Conservation (phyloP, 2,797 vertebrate genomes). For the Semaprochilodus insignis region DNA sequence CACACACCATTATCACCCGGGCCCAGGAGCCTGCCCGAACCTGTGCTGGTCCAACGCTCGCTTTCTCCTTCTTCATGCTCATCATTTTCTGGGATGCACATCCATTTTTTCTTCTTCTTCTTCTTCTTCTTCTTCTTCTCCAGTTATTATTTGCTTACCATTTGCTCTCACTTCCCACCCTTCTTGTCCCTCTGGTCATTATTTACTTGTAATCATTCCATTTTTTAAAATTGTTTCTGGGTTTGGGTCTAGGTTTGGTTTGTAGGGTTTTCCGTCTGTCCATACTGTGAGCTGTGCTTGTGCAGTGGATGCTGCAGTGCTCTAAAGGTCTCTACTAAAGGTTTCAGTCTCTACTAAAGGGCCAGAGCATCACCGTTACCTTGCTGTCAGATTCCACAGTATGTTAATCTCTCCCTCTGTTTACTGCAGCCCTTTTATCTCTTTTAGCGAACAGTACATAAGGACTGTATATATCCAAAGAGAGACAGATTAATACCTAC, state of each 20-base stretch:
- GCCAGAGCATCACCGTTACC: background rate
- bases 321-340: no score
- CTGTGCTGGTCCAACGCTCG: constrained; percentile 79
- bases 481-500: constrained; percentile 19
- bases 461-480: constrained; percentile 3
- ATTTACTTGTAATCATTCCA: background rate
- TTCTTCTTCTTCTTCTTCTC: constrained; percentile 2
- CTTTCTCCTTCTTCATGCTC: constrained; percentile 44
- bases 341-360: no score
- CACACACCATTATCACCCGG: constrained; percentile 96
- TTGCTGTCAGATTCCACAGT: background rate
- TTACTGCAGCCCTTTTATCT: background rate
- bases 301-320: background rate
- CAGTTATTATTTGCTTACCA: background rate
- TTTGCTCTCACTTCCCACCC: background rate
- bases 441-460: constrained; percentile 5
- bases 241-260: background rate
- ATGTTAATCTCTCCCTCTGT: background rate
- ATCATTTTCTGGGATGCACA: constrained; percentile 21
- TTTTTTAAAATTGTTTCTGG: background rate
- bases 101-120: constrained; percentile 16
- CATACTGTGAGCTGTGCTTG: background rate
- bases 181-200: constrained; percentile 35
- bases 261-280: background rate
- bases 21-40: constrained; percentile 84